phyloP scores from a whole-genome alignment of 2,797 vertebrate genomes.

The Sebastes trivittatus region DNA sequence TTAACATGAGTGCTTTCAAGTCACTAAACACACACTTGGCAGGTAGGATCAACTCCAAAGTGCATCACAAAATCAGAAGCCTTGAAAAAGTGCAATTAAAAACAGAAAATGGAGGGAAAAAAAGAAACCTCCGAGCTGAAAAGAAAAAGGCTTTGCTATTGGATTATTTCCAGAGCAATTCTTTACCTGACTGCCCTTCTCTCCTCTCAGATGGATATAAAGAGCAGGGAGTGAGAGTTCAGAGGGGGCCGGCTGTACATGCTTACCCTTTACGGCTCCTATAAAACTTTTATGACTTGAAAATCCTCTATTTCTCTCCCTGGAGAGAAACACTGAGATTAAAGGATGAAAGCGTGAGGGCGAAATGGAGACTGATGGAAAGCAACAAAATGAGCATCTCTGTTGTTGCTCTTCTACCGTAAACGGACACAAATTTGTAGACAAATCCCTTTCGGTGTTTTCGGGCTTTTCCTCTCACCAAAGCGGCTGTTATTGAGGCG shows the following conservation, averaged over 20 bases:
- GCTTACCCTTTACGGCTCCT: slow-evolving; percentile 62
- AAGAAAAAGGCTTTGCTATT: neutral
- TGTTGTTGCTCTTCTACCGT: neutral
- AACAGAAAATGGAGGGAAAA: neutral
- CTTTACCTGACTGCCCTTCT: slow-evolving; percentile 31
- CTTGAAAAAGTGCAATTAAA: neutral
- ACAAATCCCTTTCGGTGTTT: neutral
- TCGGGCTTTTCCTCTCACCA: neutral
- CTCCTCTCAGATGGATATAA: slow-evolving; percentile 35
- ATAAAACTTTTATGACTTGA: slow-evolving; percentile 71
- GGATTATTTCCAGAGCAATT: slow-evolving; percentile 28
- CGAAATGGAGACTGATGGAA: slow-evolving; percentile 39
- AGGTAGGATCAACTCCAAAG: neutral
- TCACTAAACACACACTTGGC: neutral
- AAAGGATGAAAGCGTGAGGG: slow-evolving; percentile 47
- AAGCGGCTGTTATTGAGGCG: slow-evolving; percentile 32
- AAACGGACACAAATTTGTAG: slow-evolving; percentile 6
- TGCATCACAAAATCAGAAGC: neutral
- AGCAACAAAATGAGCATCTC: slow-evolving; percentile 16
- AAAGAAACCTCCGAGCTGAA: neutral
- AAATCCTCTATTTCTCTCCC: slow-evolving; percentile 60
- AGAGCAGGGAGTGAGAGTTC: slow-evolving; percentile 51
- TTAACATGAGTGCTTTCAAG: neutral
- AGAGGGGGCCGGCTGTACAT: slow-evolving; percentile 40
- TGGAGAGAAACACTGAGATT: slow-evolving; percentile 41